Percentiles rank a stretch among this genome's conserved stretches.
phyloP scores from a whole-genome alignment of 1,140 invertebrate genomes.

The Maconellicoccus hirsutus region DNA sequence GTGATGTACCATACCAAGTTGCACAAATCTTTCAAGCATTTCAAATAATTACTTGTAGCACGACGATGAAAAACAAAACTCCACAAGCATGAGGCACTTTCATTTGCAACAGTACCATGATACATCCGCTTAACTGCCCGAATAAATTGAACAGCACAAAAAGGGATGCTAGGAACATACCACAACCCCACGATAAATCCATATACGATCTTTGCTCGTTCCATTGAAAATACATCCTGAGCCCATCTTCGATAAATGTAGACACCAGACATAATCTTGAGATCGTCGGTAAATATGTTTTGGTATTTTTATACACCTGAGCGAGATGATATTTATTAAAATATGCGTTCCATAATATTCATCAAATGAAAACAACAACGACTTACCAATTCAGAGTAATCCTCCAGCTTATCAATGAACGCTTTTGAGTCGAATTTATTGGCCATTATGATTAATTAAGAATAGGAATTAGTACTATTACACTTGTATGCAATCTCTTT shows the following conservation, averaged over 20 bases:
- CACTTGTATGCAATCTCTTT: neutral
- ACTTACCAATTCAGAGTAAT: slow-evolving; percentile 26
- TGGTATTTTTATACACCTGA: slow-evolving; percentile 82
- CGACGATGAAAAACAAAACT: slow-evolving; percentile 89
- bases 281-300: slow-evolving; percentile 87
- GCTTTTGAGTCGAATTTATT: slow-evolving; percentile 22
- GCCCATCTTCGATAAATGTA: slow-evolving; percentile 97
- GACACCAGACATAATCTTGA: slow-evolving; percentile 95
- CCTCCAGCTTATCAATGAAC: slow-evolving; percentile 25
- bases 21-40: neutral
- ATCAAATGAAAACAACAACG: neutral
- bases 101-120: slow-evolving; percentile 86
- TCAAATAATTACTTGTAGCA: slow-evolving; percentile 59
- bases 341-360: no score
- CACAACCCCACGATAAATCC: slow-evolving; percentile 96
- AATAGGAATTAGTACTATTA: neutral
- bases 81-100: slow-evolving; percentile 92
- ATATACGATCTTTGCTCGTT: slow-evolving; percentile 95
- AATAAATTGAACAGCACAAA: slow-evolving; percentile 89
- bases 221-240: slow-evolving; percentile 99
- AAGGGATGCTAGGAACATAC: slow-evolving; percentile 78
- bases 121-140: slow-evolving; percentile 88
- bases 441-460: neutral
- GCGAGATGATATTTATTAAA: slow-evolving; percentile 27
- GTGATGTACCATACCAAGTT: neutral